phyloP scores from a whole-genome alignment of 2,888 invertebrate genomes.

The Muschampia plurimacula region DNA sequence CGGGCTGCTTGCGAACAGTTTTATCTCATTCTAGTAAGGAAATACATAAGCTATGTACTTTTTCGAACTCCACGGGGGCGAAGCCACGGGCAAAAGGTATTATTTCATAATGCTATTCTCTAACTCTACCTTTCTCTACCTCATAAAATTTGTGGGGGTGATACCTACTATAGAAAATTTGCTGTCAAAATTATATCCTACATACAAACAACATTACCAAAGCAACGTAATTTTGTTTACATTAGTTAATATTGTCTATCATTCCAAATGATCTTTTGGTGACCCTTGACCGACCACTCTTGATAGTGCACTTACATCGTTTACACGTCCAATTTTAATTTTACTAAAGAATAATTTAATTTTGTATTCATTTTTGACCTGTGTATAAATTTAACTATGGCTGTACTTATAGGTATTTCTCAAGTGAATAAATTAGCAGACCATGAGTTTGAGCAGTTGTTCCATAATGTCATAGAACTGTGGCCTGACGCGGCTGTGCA shows the following conservation, averaged over 20 bases:
- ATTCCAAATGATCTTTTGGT: neutral
- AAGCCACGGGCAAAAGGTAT: too few species aligned
- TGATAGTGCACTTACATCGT: neutral
- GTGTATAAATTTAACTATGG: conserved; percentile 34
- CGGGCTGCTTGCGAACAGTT: too few species aligned
- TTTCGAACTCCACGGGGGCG: too few species aligned
- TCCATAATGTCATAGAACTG: conserved; percentile 88
- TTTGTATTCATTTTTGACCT: neutral
- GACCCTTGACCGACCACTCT: neutral
- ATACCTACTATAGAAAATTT: too few species aligned
- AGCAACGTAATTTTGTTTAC: neutral
- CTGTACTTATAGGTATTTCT: conserved; percentile 63
- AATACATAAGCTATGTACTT: too few species aligned
- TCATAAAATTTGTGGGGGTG: too few species aligned
- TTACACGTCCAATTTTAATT: conserved; percentile 10
- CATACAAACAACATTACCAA: too few species aligned
- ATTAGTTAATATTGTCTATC: neutral
- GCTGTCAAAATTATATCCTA: too few species aligned
- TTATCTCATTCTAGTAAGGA: too few species aligned
- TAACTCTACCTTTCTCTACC: too few species aligned
- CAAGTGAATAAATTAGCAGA: conserved; percentile 83
- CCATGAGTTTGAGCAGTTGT: conserved; percentile 84
- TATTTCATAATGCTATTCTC: too few species aligned
- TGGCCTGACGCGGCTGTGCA: conserved; percentile 81
- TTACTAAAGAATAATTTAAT: neutral